phyloP scores from a whole-genome alignment of 2,113 vertebrate genomes.

The human region GRCh38 chr12:98866501-98867000 shows the following conservation, averaged over 20 bases:
- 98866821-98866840: fast-evolving
- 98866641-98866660: background rate
- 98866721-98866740: background rate
- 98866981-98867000: background rate
- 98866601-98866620: background rate
- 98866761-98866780: background rate
- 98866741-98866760: background rate
- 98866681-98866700: background rate
- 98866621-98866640: background rate
- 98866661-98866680: background rate
- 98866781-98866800: background rate
- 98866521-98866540: fast-evolving
- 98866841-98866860: background rate
- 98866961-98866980: background rate
- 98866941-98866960: background rate
- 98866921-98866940: background rate
- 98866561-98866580: fast-evolving
- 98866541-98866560: fast-evolving
- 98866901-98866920: background rate
- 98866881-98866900: background rate
- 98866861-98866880: background rate
- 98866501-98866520: background rate
- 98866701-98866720: background rate
- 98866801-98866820: background rate
- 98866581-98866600: background rate